These are phyloP conservation scores for Smutsia temminckii DNA, from an alignment of 2,797 vertebrate genomes.

Conservation along the genomic window DNA sequence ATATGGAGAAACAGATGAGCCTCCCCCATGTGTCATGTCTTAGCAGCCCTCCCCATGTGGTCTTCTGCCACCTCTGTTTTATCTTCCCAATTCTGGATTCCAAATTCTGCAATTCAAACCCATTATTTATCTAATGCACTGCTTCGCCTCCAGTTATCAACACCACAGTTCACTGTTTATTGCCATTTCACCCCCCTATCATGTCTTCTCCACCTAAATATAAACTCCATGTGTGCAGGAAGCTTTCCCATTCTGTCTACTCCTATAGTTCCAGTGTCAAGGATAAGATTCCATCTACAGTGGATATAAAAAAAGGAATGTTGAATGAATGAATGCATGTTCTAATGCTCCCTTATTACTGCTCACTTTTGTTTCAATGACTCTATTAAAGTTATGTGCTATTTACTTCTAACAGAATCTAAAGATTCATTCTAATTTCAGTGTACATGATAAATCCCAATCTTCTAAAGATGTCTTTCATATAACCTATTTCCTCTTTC, in stretches of 20 bases:
- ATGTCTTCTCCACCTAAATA: background rate
- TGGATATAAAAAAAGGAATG: background rate
- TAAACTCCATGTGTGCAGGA: background rate
- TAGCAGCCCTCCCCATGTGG: background rate
- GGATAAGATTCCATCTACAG: background rate
- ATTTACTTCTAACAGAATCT: background rate
- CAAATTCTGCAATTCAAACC: background rate
- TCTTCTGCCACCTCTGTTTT: background rate
- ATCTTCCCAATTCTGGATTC: conserved; percentile 14
- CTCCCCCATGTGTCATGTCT: background rate
- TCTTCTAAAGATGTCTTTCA: background rate
- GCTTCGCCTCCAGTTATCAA: background rate
- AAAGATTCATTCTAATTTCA: background rate
- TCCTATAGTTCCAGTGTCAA: background rate
- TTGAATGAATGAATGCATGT: background rate
- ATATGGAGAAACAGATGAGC: background rate
- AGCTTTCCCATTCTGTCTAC: background rate
- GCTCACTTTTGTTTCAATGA: background rate
- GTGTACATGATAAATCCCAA: background rate
- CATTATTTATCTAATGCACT: background rate
- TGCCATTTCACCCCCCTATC: background rate
- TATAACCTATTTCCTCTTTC: background rate
- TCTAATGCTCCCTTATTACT: background rate
- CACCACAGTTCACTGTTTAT: background rate
- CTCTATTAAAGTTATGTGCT: background rate